A percentile compares a stretch with the other conserved stretches of the same genome.
These are phyloP conservation scores for Marasmarcha lunaedactyla DNA, from an alignment of 2,888 invertebrate genomes.

Conservation along the genomic window DNA sequence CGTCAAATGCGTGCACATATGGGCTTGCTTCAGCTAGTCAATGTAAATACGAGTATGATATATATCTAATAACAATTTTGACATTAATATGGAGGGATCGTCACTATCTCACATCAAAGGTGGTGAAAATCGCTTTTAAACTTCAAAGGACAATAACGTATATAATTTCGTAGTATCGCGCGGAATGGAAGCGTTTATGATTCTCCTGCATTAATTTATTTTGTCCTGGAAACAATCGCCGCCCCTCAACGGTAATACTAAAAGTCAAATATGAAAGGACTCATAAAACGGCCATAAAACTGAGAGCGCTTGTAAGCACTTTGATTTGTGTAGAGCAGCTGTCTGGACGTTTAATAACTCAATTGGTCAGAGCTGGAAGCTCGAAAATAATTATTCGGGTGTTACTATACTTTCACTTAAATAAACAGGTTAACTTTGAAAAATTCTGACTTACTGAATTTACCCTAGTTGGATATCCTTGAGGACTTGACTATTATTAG, in stretches of 20 bases:
- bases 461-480: no score
- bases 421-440: no score
- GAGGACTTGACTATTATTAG: no score
- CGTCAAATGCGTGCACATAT: no score
- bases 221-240: constrained; percentile 55
- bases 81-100: constrained; percentile 22
- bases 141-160: constrained; percentile 54
- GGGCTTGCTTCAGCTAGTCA: no score
- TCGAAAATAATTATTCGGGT: constrained; percentile 56
- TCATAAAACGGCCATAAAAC: constrained; percentile 61
- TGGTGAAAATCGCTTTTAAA: constrained; percentile 28
- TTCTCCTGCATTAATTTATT: constrained; percentile 52
- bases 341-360: constrained; percentile 65
- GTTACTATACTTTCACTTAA: constrained; percentile 19
- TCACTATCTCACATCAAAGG: constrained; percentile 47
- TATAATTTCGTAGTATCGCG: constrained; percentile 31
- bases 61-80: constrained; percentile 32
- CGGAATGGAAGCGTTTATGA: constrained; percentile 49
- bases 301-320: constrained; percentile 44
- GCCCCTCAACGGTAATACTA: constrained; percentile 33
- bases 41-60: constrained; percentile 29
- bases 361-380: constrained; percentile 63
- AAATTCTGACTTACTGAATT: no score
- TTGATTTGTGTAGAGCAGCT: constrained; percentile 68
- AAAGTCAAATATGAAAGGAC: constrained; percentile 59